phyloP scores from a whole-genome alignment of 2,888 invertebrate genomes.

The Caenorhabditis macrosperma region DNA sequence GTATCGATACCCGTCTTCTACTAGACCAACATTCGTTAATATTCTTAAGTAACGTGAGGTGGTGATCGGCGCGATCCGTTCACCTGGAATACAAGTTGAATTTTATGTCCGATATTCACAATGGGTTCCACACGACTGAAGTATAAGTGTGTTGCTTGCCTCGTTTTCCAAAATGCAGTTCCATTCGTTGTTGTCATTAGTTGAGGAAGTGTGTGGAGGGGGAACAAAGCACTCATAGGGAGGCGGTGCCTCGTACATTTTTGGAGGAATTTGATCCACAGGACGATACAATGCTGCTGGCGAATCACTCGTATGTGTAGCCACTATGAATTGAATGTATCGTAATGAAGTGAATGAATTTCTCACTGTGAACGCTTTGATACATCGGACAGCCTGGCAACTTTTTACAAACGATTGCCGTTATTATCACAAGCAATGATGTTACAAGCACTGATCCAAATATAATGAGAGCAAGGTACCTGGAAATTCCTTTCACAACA shows the following conservation, averaged over 20 bases:
- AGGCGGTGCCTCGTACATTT: conserved; percentile 69
- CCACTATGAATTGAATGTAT: conserved; percentile 40
- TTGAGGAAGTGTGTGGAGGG: conserved; percentile 30
- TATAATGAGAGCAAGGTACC: conserved; percentile 66
- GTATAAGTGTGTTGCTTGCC: no score
- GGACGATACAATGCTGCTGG: conserved; percentile 65
- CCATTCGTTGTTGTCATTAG: conserved; percentile 60
- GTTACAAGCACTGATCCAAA: conserved; percentile 52
- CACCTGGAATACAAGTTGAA: no score
- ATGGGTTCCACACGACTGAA: no score
- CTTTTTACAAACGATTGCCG: conserved; percentile 63
- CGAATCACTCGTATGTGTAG: conserved; percentile 34
- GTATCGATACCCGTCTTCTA: no score
- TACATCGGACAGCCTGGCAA: conserved; percentile 66
- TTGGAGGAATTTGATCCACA: conserved; percentile 68
- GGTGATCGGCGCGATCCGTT: no score
- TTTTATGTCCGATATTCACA: no score
- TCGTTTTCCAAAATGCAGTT: conserved; percentile 69
- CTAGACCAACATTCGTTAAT: no score
- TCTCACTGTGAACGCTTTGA: conserved; percentile 51
- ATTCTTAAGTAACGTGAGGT: neutral
- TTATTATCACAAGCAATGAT: conserved; percentile 52
- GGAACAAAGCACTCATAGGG: conserved; percentile 67
- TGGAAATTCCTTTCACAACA: no score
- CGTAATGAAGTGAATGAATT: neutral